phyloP scores from a whole-genome alignment of 2,113 vertebrate species.

The Dermatemys mawii region DNA sequence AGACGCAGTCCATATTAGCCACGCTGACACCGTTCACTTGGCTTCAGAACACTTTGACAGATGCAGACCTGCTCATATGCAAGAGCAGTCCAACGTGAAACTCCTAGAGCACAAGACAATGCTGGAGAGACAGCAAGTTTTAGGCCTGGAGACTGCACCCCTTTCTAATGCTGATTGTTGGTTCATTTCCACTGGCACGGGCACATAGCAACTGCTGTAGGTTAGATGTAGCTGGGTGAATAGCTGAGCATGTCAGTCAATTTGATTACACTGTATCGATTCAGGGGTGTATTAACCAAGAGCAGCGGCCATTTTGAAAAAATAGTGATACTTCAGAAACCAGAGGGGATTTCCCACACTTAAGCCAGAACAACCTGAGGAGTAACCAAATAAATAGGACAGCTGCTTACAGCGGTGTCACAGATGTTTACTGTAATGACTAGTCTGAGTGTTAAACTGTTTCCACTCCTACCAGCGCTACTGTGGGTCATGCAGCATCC shows the following conservation, averaged over 20 bases:
- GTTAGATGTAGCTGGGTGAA: too few relatives aligned
- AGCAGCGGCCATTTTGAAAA: too few relatives aligned
- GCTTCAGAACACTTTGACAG: background rate
- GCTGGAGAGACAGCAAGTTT: slow-evolving; percentile 20
- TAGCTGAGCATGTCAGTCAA: too few relatives aligned
- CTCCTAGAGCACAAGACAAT: background rate
- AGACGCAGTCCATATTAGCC: slow-evolving; percentile 10
- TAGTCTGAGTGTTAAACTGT: background rate
- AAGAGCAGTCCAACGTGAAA: background rate
- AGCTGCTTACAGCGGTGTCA: background rate
- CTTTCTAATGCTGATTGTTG: background rate
- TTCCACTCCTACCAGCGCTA: background rate
- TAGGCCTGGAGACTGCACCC: background rate
- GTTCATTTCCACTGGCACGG: background rate
- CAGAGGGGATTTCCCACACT: too few relatives aligned
- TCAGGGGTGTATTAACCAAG: too few relatives aligned
- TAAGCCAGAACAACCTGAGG: too few relatives aligned
- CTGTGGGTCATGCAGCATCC: too few relatives aligned
- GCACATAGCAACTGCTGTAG: too few relatives aligned
- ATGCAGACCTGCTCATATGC: background rate
- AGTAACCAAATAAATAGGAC: slow-evolving; percentile 3
- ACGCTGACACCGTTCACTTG: background rate
- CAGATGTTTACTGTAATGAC: fast-evolving
- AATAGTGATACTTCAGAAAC: too few relatives aligned
- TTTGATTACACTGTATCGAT: too few relatives aligned